Evolutionary conservation across 2,113 vertebrate species (phyloP).

Genomic region (Anhinga rufa): DNA sequence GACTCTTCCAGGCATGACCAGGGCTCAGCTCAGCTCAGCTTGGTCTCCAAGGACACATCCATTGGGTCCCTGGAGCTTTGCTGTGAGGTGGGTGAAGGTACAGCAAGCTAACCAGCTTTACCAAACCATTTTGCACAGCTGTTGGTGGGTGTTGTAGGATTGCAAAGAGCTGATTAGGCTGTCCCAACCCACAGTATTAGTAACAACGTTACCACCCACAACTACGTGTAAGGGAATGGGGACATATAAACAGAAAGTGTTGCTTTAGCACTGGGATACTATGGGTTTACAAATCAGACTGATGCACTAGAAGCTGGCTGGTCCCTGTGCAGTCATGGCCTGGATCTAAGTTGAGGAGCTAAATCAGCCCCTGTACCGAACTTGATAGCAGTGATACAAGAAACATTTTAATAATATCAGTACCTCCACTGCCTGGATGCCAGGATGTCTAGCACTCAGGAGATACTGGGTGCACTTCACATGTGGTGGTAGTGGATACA

Average conservation of each 20-base stretch:
- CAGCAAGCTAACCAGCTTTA: neutral
- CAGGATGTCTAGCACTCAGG: neutral
- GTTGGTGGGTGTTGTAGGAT: neutral
- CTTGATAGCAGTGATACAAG: neutral
- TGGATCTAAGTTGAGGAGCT: neutral
- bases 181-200: neutral
- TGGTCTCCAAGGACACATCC: neutral
- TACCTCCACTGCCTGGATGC: neutral
- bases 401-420: neutral
- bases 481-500: neutral
- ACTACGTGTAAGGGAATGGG: neutral
- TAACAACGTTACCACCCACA: neutral
- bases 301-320: slow-evolving; percentile 49
- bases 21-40: neutral
- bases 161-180: neutral
- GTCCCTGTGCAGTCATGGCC: neutral
- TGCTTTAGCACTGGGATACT: neutral
- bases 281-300: neutral
- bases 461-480: neutral
- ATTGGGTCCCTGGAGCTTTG: neutral
- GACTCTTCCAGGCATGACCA: neutral
- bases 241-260: neutral
- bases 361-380: neutral
- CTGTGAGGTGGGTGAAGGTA: neutral
- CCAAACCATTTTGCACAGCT: neutral